Conservation (phyloP, 1,140 invertebrate genomes). For the Temnothorax nylanderi region DNA sequence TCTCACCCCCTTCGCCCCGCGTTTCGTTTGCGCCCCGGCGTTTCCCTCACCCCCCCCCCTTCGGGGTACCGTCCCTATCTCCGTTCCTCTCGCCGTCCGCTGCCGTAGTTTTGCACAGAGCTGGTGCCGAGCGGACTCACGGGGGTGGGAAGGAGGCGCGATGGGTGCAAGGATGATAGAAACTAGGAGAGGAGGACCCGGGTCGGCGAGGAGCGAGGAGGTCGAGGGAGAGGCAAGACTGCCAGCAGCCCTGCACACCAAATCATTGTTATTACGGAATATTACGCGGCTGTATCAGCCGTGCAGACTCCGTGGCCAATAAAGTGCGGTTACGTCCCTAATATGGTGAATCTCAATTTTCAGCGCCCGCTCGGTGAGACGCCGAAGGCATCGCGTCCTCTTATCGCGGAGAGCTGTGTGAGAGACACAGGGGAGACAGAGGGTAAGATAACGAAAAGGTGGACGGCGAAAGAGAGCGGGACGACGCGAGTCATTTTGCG, state of each 20-base stretch:
- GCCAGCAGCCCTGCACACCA: constrained; percentile 81
- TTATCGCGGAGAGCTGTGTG: background rate
- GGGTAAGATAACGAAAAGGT: background rate
- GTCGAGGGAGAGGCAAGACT: constrained; percentile 72
- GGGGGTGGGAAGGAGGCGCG: constrained; percentile 19
- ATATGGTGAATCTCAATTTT: constrained; percentile 85
- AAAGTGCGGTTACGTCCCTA: constrained; percentile 84
- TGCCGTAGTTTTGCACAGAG: constrained; percentile 70
- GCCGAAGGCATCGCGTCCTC: background rate
- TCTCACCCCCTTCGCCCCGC: constrained; percentile 41
- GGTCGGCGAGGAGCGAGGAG: constrained; percentile 42
- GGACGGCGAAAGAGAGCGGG: background rate
- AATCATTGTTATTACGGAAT: constrained; percentile 86
- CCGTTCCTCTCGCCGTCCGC: constrained; percentile 66
- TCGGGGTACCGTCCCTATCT: constrained; percentile 12
- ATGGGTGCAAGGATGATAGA: constrained; percentile 57
- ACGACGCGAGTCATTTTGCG: constrained; percentile 7
- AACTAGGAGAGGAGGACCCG: constrained; percentile 21
- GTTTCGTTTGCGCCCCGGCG: constrained; percentile 40
- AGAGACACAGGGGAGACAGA: background rate
- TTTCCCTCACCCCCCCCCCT: background rate
- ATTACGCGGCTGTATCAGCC: constrained; percentile 84
- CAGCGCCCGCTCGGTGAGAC: constrained; percentile 67
- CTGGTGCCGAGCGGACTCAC: constrained; percentile 72
- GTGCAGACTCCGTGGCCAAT: constrained; percentile 83